phyloP scores from a whole-genome alignment of 2,888 invertebrate genomes.

The Harpalus rubripes region DNA sequence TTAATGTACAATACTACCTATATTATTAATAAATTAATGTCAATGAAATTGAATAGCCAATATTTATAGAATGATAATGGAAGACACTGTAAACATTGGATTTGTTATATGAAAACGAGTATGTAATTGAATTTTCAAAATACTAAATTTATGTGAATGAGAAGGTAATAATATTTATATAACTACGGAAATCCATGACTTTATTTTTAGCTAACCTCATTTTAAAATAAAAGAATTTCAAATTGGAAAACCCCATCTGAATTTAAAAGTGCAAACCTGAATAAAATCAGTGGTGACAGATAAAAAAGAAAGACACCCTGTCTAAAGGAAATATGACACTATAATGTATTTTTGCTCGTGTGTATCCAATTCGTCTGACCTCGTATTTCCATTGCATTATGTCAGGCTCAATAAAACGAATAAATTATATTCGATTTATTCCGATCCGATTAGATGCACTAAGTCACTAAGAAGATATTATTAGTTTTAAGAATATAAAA shows the following conservation, averaged over 20 bases:
- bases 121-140: neutral
- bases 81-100: no score
- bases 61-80: no score
- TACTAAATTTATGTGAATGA: neutral
- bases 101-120: no score
- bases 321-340: conserved; percentile 3
- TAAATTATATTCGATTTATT: neutral
- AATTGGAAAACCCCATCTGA: neutral
- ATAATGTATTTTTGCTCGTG: conserved; percentile 7
- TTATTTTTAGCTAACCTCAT: neutral
- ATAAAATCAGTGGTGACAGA: neutral
- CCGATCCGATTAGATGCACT: neutral
- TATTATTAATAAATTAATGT: no score
- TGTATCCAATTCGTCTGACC: conserved; percentile 11
- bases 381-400: neutral
- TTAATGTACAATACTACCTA: no score
- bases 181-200: neutral
- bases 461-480: neutral
- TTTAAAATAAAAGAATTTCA: neutral
- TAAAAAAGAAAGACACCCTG: neutral
- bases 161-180: neutral
- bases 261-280: neutral
- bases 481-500: neutral
- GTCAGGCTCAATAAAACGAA: neutral
- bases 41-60: no score